These are phyloP conservation scores for Hermodice carunculata DNA, from an alignment of 2,888 invertebrate species.

Conservation along the genomic window DNA sequence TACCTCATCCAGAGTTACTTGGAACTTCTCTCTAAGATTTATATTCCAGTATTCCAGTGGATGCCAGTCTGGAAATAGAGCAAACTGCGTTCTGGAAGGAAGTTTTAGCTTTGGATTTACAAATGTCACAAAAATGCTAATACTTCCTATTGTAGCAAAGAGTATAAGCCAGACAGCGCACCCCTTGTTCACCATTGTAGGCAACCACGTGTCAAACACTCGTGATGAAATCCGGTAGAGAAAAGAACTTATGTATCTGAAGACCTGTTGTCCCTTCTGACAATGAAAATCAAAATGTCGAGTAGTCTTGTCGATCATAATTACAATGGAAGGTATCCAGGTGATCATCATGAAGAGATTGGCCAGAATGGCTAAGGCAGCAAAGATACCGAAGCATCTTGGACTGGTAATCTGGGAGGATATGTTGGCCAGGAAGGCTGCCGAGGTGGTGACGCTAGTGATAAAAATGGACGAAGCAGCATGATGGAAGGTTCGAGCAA, in stretches of 20 bases:
- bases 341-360: slow-evolving; percentile 93
- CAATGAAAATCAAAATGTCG: too few species aligned
- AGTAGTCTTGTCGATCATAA: too few species aligned
- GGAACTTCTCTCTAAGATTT: slow-evolving; percentile 9
- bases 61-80: slow-evolving; percentile 23
- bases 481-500: slow-evolving; percentile 80
- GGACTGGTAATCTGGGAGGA: slow-evolving; percentile 94
- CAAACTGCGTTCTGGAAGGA: slow-evolving; percentile 25
- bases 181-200: not conserved
- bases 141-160: not conserved
- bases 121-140: slow-evolving; percentile 17
- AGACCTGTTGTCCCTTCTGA: too few species aligned
- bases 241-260: too few species aligned
- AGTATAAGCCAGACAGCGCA: slow-evolving; percentile 7
- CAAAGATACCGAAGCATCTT: slow-evolving; percentile 80
- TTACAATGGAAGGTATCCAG: slow-evolving; percentile 91
- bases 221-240: too few species aligned
- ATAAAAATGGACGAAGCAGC: slow-evolving; percentile 93
- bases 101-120: slow-evolving; percentile 21
- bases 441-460: slow-evolving; percentile 93
- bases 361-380: slow-evolving; percentile 90
- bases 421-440: slow-evolving; percentile 93
- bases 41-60: slow-evolving; percentile 29
- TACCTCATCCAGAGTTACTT: not conserved
- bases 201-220: too few species aligned